A percentile compares a stretch with the other conserved stretches of the same genome.
Conservation (phyloP, 2,888 invertebrate species). For the Melanargia galathea region DNA sequence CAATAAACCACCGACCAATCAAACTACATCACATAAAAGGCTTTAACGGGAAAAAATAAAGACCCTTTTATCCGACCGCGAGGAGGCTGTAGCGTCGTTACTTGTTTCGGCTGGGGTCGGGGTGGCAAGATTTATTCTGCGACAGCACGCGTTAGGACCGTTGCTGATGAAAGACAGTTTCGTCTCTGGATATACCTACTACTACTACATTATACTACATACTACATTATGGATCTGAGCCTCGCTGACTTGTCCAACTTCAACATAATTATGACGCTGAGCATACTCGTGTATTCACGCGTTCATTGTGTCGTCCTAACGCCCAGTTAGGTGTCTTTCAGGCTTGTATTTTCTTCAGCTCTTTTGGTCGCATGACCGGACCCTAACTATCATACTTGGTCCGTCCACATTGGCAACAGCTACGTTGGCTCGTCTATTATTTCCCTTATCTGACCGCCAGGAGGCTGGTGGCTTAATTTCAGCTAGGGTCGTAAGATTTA, state of each 20-base stretch:
- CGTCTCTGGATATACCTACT: too few species aligned
- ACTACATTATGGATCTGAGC: too few species aligned
- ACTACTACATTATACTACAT: too few species aligned
- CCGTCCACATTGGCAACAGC: not conserved
- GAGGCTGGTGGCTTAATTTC: conserved; percentile 58
- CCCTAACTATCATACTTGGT: not conserved
- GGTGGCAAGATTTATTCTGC: conserved; percentile 79
- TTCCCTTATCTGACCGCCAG: conserved; percentile 68
- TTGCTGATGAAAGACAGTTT: conserved; percentile 38
- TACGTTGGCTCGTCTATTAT: not conserved
- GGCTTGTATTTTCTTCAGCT: too few species aligned
- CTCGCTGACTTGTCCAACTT: too few species aligned
- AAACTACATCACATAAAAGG: conserved; percentile 66
- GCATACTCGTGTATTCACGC: too few species aligned
- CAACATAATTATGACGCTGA: too few species aligned
- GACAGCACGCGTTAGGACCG: conserved; percentile 73
- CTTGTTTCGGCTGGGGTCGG: conserved; percentile 65
- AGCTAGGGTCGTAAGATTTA: conserved; percentile 76
- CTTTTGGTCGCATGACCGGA: not conserved
- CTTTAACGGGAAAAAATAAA: conserved; percentile 75
- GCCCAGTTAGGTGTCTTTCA: too few species aligned
- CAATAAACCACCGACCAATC: conserved; percentile 66
- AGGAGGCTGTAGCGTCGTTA: conserved; percentile 59
- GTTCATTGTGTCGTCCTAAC: too few species aligned
- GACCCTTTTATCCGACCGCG: conserved; percentile 73